Conservation (phyloP, 1,140 invertebrate genomes). For the Teleogryllus occipitalis region DNA sequence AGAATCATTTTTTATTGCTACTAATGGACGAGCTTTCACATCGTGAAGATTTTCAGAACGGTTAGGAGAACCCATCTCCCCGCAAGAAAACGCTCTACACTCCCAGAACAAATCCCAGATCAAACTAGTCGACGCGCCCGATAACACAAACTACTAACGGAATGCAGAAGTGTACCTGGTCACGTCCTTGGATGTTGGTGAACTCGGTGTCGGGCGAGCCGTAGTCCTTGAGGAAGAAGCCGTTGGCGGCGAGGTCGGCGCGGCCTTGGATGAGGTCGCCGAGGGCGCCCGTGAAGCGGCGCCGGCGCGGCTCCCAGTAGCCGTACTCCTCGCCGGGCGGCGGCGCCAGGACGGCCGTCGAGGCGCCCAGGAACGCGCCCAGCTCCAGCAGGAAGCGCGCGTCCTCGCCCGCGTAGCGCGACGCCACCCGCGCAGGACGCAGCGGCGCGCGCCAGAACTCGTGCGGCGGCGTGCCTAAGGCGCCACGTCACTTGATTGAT, state of each 20-base stretch:
- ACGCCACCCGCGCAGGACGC: no score
- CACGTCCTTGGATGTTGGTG: conserved; percentile 17
- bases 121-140: no score
- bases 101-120: no score
- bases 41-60: no score
- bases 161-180: no score
- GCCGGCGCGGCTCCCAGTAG: not conserved
- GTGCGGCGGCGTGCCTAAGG: not conserved
- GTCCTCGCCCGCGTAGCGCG: not conserved
- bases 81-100: no score
- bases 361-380: not conserved
- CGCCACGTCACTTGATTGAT: no score
- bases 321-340: not conserved
- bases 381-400: not conserved
- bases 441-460: not conserved
- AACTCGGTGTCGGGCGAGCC: conserved; percentile 31
- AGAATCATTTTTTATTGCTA: no score
- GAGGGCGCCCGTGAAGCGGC: conserved; percentile 32
- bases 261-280: conserved; percentile 31
- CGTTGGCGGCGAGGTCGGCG: conserved; percentile 34
- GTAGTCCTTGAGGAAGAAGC: conserved; percentile 36
- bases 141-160: no score
- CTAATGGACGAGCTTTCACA: no score
- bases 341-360: no score
- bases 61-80: no score